phyloP scores from a whole-genome alignment of 1,140 invertebrate species.

The Meloidogyne chitwoodi region DNA sequence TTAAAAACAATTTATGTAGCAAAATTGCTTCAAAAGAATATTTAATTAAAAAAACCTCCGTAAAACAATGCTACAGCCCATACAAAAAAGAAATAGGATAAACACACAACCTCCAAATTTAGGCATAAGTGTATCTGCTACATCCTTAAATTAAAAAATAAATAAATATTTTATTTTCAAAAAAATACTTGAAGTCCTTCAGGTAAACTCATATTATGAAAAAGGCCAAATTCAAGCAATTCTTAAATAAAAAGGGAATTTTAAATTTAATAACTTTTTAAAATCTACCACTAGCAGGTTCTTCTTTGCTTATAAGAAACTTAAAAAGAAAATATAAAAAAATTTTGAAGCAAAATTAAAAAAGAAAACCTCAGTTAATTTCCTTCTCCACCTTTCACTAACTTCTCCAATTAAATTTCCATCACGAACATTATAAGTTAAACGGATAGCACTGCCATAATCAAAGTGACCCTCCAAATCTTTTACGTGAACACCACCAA shows the following conservation, averaged over 20 bases:
- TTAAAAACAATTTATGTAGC: not conserved
- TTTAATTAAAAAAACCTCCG: slow-evolving; percentile 34
- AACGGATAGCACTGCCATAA: slow-evolving; percentile 51
- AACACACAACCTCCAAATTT: slow-evolving; percentile 48
- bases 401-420: slow-evolving; percentile 48
- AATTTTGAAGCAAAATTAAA: not conserved
- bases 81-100: slow-evolving; percentile 54
- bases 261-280: not conserved
- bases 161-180: not conserved
- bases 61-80: slow-evolving; percentile 58
- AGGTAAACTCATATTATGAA: slow-evolving; percentile 56
- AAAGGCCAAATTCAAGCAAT: slow-evolving; percentile 57
- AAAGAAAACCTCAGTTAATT: slow-evolving; percentile 32
- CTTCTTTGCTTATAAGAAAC: slow-evolving; percentile 47
- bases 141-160: slow-evolving; percentile 32
- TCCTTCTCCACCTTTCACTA: slow-evolving; percentile 49
- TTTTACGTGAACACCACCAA: slow-evolving; percentile 53
- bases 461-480: slow-evolving; percentile 57
- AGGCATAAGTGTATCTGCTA: slow-evolving; percentile 53
- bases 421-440: slow-evolving; percentile 57
- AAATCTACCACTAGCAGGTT: slow-evolving; percentile 49
- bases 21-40: not conserved
- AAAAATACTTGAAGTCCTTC: slow-evolving; percentile 49
- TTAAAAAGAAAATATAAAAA: not conserved
- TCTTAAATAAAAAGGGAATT: slow-evolving; percentile 33